Percentiles rank a stretch among this genome's conserved stretches.
These are phyloP conservation scores for Podarcis siculus DNA, from an alignment of 2,797 vertebrate genomes.

Conservation along the genomic window DNA sequence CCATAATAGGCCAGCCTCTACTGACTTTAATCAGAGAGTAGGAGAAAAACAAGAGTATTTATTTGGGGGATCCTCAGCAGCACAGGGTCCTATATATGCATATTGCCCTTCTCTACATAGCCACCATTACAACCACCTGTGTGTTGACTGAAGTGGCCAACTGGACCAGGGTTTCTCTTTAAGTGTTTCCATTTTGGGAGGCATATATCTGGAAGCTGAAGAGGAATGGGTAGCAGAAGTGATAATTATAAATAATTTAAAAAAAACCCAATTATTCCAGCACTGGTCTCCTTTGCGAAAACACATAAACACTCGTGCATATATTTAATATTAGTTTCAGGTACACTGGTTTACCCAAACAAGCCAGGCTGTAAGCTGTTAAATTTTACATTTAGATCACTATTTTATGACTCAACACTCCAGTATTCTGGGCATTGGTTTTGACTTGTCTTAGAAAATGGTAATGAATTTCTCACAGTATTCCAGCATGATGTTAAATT, in stretches of 20 bases:
- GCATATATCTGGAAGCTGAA: background rate
- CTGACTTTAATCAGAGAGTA: too few species aligned
- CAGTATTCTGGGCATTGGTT: conserved; percentile 16
- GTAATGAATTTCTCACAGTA: background rate
- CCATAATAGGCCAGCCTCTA: too few species aligned
- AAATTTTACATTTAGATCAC: background rate
- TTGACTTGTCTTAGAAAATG: conserved; percentile 10
- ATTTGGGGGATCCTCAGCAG: too few species aligned
- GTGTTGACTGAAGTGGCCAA: background rate
- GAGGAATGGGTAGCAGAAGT: background rate
- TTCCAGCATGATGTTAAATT: background rate
- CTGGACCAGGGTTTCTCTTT: background rate
- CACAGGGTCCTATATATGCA: too few species aligned
- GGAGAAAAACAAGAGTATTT: too few species aligned
- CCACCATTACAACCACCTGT: too few species aligned
- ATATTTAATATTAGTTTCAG: conserved; percentile 7
- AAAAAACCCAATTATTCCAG: background rate
- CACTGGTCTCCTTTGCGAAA: background rate
- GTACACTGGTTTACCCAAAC: background rate
- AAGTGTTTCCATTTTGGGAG: background rate
- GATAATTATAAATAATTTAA: background rate
- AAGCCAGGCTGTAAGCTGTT: background rate
- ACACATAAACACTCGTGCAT: background rate
- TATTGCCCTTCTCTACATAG: too few species aligned
- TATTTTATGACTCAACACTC: background rate